Evolutionary conservation across 2,797 vertebrate species (phyloP).

Genomic region (Erethizon dorsatum): DNA sequence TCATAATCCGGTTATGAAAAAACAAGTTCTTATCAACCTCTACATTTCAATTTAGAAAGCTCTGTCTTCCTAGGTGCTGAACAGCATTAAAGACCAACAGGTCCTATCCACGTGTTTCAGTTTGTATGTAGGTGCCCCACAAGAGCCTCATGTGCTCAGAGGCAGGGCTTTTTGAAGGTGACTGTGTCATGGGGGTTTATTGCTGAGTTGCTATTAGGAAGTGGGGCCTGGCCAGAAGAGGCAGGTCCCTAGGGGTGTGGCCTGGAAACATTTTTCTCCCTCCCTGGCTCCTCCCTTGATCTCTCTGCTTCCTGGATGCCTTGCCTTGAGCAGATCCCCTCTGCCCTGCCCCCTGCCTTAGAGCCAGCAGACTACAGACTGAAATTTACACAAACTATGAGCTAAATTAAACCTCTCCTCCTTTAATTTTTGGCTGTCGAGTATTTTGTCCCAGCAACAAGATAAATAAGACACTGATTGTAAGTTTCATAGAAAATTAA

Average conservation of each 20-base stretch:
- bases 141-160: not conserved
- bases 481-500: constrained; percentile 60
- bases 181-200: not conserved
- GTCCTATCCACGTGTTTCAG: not conserved
- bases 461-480: not conserved
- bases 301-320: not conserved
- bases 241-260: not conserved
- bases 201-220: not conserved
- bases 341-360: not conserved
- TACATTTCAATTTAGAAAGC: constrained; percentile 45
- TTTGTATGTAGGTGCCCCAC: not conserved
- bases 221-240: not conserved
- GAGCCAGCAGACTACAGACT: not conserved
- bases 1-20: constrained; percentile 54
- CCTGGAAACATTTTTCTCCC: not conserved
- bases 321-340: not conserved
- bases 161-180: not conserved
- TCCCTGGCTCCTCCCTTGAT: not conserved
- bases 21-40: constrained; percentile 23
- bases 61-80: not conserved
- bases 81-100: constrained; percentile 22
- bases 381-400: not conserved
- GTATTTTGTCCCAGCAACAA: not conserved
- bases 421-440: not conserved
- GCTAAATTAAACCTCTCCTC: not conserved